Base-by-base conservation (phyloP, 2,888 invertebrate species). In the Ophion costatus region DNA sequence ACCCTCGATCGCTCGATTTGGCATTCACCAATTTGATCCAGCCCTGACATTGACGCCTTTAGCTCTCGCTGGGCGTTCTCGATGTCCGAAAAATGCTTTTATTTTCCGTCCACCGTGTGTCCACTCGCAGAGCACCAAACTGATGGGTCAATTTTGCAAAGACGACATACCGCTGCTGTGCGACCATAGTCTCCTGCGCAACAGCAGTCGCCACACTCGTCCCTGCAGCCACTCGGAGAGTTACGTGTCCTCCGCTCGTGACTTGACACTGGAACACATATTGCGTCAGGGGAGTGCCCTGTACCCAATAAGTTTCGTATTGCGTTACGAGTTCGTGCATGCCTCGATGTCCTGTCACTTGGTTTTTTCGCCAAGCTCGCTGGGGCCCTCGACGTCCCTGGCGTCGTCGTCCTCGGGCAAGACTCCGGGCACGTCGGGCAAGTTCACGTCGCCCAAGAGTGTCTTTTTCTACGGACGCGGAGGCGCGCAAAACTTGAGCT, bases 391-490 rank as follows among this genome's bases (percentile, higher is more conserved):
- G 0, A 81, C 89, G 17, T 90, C 90, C 22, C 91, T 92, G 1
- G 86, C 88, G 0, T 84, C 90, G 0, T 80, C 88, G 33, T 79
- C 87, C 11, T 69, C 56, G 69, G n/a, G 51, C 1, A 83, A 82
- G 77, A 71, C 82, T n/a, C 74, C 85, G 45, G 85, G 82, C 17
- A 38, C 42, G 0, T 57, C 95, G 17, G 96, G 96, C 20, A 94
- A 95, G 89, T 96, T 97, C 92, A 95, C 96, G 91, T 97, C 97
- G 42, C 97, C 97, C 9, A 95, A 96, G 89, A 97, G 97, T 88
- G 97, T 97, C 77, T 97, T 98, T 94, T 96, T 97, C 91, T 98
- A 96, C 91, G 97, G 97, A 1, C 95, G 97, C 89, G 98, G 97
- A 17, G 98, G 97, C 1, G 95, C 96, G 24, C 95, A 96, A 91